Conservation (phyloP, 2,797 vertebrate genomes). For the Enteromius radiatus region DNA sequence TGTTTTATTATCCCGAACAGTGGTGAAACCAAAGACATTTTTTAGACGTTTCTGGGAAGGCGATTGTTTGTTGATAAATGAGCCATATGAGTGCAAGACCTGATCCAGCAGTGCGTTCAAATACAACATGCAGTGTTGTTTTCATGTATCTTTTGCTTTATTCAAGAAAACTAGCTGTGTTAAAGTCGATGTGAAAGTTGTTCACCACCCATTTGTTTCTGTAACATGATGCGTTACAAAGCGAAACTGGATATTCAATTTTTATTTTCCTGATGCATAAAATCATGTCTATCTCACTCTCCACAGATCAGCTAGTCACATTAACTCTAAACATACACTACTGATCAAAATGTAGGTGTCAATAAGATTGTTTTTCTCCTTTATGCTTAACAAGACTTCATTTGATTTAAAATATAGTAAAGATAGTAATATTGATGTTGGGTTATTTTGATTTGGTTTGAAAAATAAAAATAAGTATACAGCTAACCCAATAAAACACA, state of each 20-base stretch:
- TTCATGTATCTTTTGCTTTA: conserved; percentile 10
- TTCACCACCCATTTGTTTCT: background rate
- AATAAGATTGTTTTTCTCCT: background rate
- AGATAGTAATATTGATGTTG: too few species aligned
- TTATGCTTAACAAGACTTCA: background rate
- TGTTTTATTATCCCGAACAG: conserved; percentile 14
- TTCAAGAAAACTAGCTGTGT: background rate
- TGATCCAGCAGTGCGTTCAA: conserved; percentile 16
- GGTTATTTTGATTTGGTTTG: too few species aligned
- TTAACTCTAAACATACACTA: background rate
- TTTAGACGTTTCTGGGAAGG: conserved; percentile 30
- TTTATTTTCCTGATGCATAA: background rate
- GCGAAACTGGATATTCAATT: background rate
- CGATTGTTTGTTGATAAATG: conserved; percentile 25
- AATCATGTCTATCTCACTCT: background rate
- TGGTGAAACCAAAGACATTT: conserved; percentile 24
- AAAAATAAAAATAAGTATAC: too few species aligned
- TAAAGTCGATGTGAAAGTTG: conserved; percentile 4
- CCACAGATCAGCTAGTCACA: background rate
- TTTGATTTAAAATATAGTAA: background rate
- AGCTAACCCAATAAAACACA: too few species aligned
- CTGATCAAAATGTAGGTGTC: background rate
- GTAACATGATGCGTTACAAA: background rate
- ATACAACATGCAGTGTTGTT: background rate
- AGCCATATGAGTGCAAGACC: background rate